Percentiles rank a stretch among this genome's conserved stretches.
phyloP scores from a whole-genome alignment of 2,888 invertebrate species.

The Lepidochitona cinerea region DNA sequence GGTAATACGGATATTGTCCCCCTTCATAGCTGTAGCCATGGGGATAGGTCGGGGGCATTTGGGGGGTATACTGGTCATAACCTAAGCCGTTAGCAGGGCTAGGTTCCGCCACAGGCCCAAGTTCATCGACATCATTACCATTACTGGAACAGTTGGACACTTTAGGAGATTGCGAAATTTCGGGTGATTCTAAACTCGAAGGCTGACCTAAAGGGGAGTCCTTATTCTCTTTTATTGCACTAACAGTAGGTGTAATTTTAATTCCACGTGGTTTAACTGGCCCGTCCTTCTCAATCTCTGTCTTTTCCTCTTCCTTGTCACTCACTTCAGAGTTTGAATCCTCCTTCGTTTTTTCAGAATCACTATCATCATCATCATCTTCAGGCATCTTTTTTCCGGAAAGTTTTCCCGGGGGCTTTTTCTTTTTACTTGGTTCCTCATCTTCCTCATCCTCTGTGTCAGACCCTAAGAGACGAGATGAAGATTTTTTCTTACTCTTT shows the following conservation, averaged over 20 bases:
- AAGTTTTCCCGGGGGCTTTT: neutral
- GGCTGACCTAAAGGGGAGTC: neutral
- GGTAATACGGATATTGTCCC: neutral
- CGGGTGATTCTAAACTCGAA: neutral
- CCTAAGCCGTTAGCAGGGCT: neutral
- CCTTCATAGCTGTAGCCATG: neutral
- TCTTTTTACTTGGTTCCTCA: neutral
- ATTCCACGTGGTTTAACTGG: neutral
- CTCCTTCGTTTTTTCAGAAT: neutral
- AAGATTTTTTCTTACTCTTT: no score
- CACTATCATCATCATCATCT: neutral
- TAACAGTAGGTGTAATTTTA: neutral
- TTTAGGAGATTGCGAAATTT: neutral
- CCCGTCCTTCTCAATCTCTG: neutral
- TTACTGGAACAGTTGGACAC: neutral
- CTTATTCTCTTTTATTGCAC: neutral
- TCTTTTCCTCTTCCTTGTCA: neutral
- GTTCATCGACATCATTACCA: neutral
- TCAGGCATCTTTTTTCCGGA: neutral
- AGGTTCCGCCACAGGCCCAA: neutral
- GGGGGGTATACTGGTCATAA: slow-evolving; percentile 2
- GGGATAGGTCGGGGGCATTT: neutral
- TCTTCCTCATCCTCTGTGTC: neutral
- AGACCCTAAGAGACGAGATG: no score
- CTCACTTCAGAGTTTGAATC: neutral